Evolutionary conservation across 2,888 invertebrate genomes (phyloP).

Genomic region (Drosophila fulvimacula): DNA sequence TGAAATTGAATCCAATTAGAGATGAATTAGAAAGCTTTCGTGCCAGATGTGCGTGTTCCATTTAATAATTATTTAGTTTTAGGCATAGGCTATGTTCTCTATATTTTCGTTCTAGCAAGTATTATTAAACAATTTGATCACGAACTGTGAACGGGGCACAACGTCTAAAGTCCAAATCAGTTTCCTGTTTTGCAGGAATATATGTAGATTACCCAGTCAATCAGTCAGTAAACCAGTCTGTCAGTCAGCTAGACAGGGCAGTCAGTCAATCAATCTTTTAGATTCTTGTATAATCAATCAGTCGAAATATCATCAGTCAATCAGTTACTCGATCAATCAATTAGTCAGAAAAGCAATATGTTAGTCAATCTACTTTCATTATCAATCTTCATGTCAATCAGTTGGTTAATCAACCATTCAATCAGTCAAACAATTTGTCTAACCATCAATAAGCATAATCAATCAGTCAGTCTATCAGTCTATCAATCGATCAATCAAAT

Average conservation of each 20-base stretch:
- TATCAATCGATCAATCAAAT: neutral
- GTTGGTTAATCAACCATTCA: neutral
- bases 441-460: neutral
- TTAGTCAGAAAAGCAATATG: neutral
- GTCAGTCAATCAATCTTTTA: no score
- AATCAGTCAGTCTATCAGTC: neutral
- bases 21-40: neutral
- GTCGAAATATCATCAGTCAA: neutral
- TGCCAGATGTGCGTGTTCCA: slow-evolving; percentile 2
- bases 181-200: neutral
- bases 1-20: slow-evolving; percentile 1
- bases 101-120: neutral
- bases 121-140: neutral
- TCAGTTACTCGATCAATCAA: no score
- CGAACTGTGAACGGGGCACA: neutral
- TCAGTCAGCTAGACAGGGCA: neutral
- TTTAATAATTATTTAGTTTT: neutral
- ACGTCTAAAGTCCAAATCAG: neutral
- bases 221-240: neutral
- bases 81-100: neutral
- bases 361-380: neutral
- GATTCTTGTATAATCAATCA: neutral
- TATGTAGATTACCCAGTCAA: neutral
- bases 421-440: neutral
- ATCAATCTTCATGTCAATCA: neutral